phyloP scores from a whole-genome alignment of 2,888 invertebrate species.

The Phytoseiulus persimilis region DNA sequence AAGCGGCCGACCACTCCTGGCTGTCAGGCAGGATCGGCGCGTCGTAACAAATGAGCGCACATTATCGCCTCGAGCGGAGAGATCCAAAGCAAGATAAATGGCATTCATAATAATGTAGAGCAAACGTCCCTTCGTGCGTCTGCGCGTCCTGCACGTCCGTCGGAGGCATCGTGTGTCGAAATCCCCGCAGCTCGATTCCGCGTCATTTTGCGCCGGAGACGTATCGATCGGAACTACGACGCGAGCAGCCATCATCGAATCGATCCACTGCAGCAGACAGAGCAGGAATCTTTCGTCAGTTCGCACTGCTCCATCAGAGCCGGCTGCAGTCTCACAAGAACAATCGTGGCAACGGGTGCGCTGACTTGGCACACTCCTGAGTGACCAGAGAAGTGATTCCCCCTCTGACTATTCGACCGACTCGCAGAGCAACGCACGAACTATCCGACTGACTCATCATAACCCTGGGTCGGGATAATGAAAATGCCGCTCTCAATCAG shows the following conservation, averaged over 20 bases:
- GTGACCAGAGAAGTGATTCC: neutral
- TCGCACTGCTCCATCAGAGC: neutral
- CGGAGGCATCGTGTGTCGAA: neutral
- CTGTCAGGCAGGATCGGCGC: neutral
- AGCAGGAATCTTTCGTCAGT: neutral
- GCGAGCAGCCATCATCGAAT: neutral
- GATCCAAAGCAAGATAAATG: neutral
- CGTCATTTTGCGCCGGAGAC: neutral
- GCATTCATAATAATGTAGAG: constrained; percentile 5
- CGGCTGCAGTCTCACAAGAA: neutral
- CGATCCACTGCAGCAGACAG: too few species aligned
- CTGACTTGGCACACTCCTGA: neutral
- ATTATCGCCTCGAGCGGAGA: neutral
- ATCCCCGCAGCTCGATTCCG: neutral
- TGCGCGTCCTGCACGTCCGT: neutral
- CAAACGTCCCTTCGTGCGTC: neutral
- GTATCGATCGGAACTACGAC: neutral
- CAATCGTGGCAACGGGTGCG: neutral
- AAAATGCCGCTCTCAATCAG: neutral
- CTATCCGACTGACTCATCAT: neutral
- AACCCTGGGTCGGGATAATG: neutral
- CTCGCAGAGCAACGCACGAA: neutral
- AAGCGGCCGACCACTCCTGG: neutral
- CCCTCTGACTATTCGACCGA: neutral
- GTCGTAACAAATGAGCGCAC: neutral